A percentile compares a stretch with the other conserved stretches of the same genome.
Conservation (phyloP, 2,113 vertebrate genomes). For the Paradoxurus hermaphroditus region DNA sequence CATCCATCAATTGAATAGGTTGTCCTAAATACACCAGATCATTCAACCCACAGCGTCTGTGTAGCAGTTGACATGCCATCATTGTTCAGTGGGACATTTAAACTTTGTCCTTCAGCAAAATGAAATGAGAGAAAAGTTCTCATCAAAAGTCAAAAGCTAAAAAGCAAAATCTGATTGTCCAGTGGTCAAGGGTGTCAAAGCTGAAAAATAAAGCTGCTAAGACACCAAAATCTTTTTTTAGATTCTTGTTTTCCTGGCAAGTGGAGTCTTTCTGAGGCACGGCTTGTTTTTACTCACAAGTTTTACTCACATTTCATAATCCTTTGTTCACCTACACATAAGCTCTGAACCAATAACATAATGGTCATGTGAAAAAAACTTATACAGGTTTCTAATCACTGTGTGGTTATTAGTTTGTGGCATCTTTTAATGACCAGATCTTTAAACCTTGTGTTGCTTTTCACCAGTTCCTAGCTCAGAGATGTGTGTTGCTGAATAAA, state of each 20-base stretch:
- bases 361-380: background rate
- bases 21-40: constrained; percentile 68
- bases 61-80: constrained; percentile 64
- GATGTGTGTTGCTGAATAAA: background rate
- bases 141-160: constrained; percentile 35
- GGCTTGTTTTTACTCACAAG: background rate
- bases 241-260: background rate
- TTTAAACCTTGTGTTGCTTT: background rate
- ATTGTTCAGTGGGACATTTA: constrained; percentile 55
- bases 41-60: constrained; percentile 63
- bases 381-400: background rate
- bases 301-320: background rate
- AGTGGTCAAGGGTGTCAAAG: background rate
- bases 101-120: constrained; percentile 69
- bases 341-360: constrained; percentile 14
- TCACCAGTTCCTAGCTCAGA: background rate
- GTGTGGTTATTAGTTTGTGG: background rate
- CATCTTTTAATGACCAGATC: background rate
- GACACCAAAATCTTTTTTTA: background rate
- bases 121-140: background rate
- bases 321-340: background rate
- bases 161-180: background rate
- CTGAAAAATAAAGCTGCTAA: background rate
- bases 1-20: constrained; percentile 75
- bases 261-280: background rate